phyloP scores from a whole-genome alignment of 2,113 vertebrate genomes.

The Prochilodus magdalenae region DNA sequence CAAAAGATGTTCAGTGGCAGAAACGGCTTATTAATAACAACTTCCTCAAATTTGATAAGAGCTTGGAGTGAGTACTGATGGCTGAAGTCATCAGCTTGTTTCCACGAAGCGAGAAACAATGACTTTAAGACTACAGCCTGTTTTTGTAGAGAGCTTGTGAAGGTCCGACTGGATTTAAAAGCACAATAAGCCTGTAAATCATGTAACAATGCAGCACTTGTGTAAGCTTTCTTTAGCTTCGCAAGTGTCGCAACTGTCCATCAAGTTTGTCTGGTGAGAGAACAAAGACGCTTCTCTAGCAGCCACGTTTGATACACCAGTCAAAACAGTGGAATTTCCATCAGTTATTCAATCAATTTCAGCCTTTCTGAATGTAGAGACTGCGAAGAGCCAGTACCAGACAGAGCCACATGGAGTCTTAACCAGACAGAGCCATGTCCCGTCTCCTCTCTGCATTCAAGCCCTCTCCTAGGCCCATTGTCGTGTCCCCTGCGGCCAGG shows the following conservation, averaged over 20 bases:
- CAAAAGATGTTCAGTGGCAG: too few species aligned
- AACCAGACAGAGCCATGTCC: not conserved
- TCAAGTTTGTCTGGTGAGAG: not conserved
- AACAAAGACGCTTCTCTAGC: not conserved
- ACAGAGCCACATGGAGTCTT: not conserved
- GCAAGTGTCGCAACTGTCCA: not conserved
- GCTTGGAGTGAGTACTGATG: too few species aligned
- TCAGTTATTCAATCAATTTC: not conserved
- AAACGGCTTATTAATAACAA: too few species aligned
- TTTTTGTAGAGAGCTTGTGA: too few species aligned
- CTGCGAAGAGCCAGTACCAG: not conserved
- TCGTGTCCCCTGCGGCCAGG: constrained; percentile 62
- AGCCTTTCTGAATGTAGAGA: not conserved
- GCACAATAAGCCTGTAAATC: too few species aligned
- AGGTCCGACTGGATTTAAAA: too few species aligned
- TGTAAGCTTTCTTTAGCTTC: not conserved
- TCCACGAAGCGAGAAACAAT: too few species aligned
- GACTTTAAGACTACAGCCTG: too few species aligned
- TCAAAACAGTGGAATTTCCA: not conserved
- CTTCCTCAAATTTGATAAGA: too few species aligned
- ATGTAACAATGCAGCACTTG: too few species aligned
- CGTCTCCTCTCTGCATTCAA: constrained; percentile 39
- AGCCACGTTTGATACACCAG: not conserved
- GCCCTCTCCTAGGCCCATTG: constrained; percentile 50
- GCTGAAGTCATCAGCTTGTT: too few species aligned